Base-by-base conservation (phyloP, 2,888 invertebrate genomes). In the Idaea dimidiata region DNA sequence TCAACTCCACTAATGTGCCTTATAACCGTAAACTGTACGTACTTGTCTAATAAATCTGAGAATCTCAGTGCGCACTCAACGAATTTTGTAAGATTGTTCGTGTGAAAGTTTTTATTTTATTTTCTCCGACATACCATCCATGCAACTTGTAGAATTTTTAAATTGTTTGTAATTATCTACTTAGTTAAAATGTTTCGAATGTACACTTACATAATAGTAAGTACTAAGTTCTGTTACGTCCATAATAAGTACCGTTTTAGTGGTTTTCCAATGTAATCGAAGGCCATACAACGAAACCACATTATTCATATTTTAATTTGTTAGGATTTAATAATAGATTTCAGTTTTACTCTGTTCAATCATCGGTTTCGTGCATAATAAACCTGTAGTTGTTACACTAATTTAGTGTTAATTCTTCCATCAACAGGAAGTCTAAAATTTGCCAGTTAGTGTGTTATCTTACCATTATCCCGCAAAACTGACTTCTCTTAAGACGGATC, bases 371-470 rank as follows among this genome's bases (percentile, higher is more conserved):
- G 24, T 24, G 24, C 24, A 24, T 1, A 24, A 24, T 24, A 24
- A 1, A 24, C 24, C 5, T 24, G 24, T 24, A 72, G 73, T 76
- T 80, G 75, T 76, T 76, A 73, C 73, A 70, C 14, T 8, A 10
- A 43, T 43, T 14, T 43, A 43, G 14, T 43, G 10, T 43, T 43
- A 43, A 43, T 43, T 1, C 14, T 43, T 8, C 43, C 43, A 72
- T 67, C 73, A 77, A 80, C 82, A 83, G 81, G 84, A 82, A 82
- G 79, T 80, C 74, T 75, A 72, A 77, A 80, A 79, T 80, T 81
- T 75, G 74, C 78, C 79, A 75, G 73, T 74, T 75, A 78, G 77
- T 77, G 71, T 79, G 73, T 75, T 80, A 79, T 81, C 80, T 78
- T 74, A 74, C 74, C 65, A 76, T 71, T 10, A 43, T 14, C 71